These are phyloP conservation scores for Druon quercuslanigerum DNA, from an alignment of 1,140 invertebrate species.

Conservation along the genomic window DNA sequence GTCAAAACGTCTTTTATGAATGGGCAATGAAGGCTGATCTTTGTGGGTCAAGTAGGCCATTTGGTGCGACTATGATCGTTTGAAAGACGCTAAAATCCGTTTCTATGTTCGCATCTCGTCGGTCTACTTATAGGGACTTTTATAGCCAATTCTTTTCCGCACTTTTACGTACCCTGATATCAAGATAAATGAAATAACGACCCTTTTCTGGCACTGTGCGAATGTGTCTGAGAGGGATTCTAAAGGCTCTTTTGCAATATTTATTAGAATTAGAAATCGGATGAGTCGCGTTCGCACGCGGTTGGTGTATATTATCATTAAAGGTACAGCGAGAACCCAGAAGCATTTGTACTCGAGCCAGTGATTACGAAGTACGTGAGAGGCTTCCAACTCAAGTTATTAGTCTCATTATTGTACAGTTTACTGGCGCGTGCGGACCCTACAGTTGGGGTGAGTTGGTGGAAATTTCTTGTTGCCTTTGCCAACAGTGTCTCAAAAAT, in stretches of 20 bases:
- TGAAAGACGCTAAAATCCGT: background rate
- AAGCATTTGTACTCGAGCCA: slow-evolving; percentile 62
- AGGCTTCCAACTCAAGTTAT: slow-evolving; percentile 62
- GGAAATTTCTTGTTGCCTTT: slow-evolving; percentile 16
- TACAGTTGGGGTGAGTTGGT: background rate
- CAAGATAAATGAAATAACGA: slow-evolving; percentile 25
- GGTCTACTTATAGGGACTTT: background rate
- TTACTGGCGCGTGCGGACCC: slow-evolving; percentile 40
- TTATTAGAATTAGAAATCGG: slow-evolving; percentile 71
- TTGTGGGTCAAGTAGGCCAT: background rate
- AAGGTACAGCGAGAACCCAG: slow-evolving; percentile 53
- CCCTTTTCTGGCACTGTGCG: slow-evolving; percentile 48
- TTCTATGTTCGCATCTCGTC: background rate
- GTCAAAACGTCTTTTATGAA: too few relatives aligned
- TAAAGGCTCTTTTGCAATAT: slow-evolving; percentile 54
- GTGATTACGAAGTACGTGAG: slow-evolving; percentile 67
- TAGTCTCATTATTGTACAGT: slow-evolving; percentile 62
- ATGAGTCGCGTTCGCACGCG: slow-evolving; percentile 52
- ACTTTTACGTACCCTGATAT: slow-evolving; percentile 9
- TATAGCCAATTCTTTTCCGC: background rate
- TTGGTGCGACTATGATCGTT: background rate
- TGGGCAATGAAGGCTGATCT: too few relatives aligned
- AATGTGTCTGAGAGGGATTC: slow-evolving; percentile 47
- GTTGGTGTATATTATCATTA: slow-evolving; percentile 65
- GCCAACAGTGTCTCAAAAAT: slow-evolving; percentile 21